phyloP scores from a whole-genome alignment of 2,113 vertebrate genomes.

The Procavia capensis region DNA sequence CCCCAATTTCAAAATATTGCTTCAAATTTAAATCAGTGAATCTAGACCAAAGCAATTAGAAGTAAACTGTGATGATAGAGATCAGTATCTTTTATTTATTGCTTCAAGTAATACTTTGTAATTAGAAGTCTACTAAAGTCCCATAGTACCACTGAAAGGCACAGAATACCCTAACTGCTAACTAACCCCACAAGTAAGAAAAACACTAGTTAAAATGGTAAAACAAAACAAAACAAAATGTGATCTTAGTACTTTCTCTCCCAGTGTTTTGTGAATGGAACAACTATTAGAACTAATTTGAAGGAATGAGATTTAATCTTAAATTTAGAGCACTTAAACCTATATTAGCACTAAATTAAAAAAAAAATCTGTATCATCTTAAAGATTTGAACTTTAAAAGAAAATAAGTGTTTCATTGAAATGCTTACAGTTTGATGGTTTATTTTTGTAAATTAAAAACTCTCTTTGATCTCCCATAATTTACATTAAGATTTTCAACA shows the following conservation, averaged over 20 bases:
- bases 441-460: conserved; percentile 19
- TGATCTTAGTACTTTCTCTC: too few species aligned
- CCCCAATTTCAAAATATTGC: not conserved
- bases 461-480: not conserved
- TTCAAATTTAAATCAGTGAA: not conserved
- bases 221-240: too few species aligned
- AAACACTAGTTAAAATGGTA: not conserved
- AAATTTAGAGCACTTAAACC: not conserved
- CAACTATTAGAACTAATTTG: not conserved
- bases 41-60: not conserved
- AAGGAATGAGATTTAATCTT: not conserved
- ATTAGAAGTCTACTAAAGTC: not conserved
- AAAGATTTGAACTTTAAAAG: not conserved
- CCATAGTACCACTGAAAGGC: not conserved
- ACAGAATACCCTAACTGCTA: not conserved
- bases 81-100: not conserved
- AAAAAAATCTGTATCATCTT: not conserved
- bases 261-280: not conserved
- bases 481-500: not conserved
- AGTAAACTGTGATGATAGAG: not conserved
- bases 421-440: not conserved
- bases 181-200: not conserved
- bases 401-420: conserved; percentile 34
- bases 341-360: not conserved
- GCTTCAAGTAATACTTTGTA: conserved; percentile 30